Conservation (phyloP, 2,113 vertebrate species). For the Heterochromis multidens region DNA sequence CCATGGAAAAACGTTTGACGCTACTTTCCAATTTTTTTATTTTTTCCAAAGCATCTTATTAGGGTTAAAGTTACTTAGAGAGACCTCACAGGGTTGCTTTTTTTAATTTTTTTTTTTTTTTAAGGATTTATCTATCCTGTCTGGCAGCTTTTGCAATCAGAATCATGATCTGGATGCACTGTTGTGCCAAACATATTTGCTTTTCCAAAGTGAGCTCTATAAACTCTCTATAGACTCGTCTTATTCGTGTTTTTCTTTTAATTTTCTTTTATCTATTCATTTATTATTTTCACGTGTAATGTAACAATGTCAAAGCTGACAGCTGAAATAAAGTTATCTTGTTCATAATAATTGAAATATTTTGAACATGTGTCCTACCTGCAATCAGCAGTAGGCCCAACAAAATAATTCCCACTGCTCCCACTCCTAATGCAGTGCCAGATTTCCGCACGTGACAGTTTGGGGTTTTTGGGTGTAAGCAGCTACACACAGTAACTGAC, state of each 20-base stretch:
- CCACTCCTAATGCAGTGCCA: background rate
- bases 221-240: no score
- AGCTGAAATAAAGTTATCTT: background rate
- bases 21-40: background rate
- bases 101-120: background rate
- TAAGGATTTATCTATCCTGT: no score
- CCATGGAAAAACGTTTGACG: background rate
- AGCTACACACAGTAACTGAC: conserved; percentile 66
- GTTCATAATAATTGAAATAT: background rate
- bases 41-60: background rate
- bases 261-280: no score
- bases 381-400: conserved; percentile 30
- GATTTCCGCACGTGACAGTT: conserved; percentile 1
- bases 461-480: background rate
- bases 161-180: no score
- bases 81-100: background rate
- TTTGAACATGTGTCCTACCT: conserved; percentile 37
- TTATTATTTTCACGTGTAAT: no score
- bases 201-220: no score
- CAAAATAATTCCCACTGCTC: background rate
- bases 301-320: no score
- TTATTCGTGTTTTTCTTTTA: no score
- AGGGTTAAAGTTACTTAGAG: background rate
- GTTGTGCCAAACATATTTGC: no score
- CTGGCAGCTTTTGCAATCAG: no score